phyloP scores from a whole-genome alignment of 2,797 vertebrate genomes.

The Apogon hyalosoma region DNA sequence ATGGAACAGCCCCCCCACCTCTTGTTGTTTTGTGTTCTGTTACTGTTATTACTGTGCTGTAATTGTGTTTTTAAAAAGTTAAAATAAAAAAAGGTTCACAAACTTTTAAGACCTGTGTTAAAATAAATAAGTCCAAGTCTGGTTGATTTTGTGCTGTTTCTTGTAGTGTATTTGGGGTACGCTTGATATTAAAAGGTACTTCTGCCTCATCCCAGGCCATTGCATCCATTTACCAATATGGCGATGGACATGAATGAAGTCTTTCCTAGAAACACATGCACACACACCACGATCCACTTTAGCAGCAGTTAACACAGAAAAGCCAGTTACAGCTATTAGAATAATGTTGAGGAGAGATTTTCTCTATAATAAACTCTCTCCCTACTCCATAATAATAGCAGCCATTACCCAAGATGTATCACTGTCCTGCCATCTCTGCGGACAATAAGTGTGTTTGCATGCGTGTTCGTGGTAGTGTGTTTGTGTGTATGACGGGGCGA shows the following conservation, averaged over 20 bases:
- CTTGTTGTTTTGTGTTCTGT: too few species aligned
- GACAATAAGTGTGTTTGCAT: constrained; percentile 53
- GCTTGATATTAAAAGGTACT: neutral
- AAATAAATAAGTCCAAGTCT: neutral
- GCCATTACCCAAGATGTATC: constrained; percentile 68
- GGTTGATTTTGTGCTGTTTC: neutral
- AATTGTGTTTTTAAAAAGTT: too few species aligned
- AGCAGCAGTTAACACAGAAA: constrained; percentile 43
- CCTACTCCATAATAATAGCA: constrained; percentile 59
- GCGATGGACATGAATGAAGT: constrained; percentile 1
- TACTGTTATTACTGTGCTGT: too few species aligned
- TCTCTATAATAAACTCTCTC: constrained; percentile 61
- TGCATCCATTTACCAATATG: constrained; percentile 2
- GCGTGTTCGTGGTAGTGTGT: constrained; percentile 42
- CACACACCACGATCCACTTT: constrained; percentile 10
- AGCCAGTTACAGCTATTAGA: constrained; percentile 49
- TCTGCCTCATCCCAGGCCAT: constrained; percentile 3
- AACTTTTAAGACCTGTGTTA: neutral
- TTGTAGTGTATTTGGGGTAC: neutral
- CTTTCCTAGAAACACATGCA: neutral
- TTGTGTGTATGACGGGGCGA: constrained; percentile 66
- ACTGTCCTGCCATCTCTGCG: constrained; percentile 52
- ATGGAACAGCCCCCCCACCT: too few species aligned
- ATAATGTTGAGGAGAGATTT: constrained; percentile 52
- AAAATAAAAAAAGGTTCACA: too few species aligned